A percentile compares a stretch with the other conserved stretches of the same genome.
These are phyloP conservation scores for Drosophila kanekoi DNA, from an alignment of 2,888 invertebrate genomes.

Conservation along the genomic window DNA sequence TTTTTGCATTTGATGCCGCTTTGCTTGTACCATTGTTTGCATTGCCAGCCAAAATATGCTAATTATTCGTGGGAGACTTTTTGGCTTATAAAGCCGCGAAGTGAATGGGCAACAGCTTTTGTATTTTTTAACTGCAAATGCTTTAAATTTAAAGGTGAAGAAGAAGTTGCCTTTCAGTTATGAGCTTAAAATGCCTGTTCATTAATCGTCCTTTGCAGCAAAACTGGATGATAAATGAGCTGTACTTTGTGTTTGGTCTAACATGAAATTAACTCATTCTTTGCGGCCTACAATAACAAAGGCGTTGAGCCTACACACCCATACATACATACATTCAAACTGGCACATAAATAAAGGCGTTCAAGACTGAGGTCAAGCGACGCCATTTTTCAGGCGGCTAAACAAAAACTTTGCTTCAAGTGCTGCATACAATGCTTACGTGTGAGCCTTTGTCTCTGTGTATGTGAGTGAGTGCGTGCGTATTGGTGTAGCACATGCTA, in stretches of 20 bases:
- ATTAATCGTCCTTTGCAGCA: slow-evolving; percentile 39
- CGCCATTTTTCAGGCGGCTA: slow-evolving; percentile 73
- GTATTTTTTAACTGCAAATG: slow-evolving; percentile 6
- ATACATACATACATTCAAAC: slow-evolving; percentile 3
- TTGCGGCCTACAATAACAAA: slow-evolving; percentile 66
- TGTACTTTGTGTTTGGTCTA: slow-evolving; percentile 54
- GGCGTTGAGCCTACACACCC: slow-evolving; percentile 18
- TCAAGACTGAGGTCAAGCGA: slow-evolving; percentile 71
- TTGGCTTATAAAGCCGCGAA: slow-evolving; percentile 51
- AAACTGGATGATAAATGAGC: slow-evolving; percentile 60
- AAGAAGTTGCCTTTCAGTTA: slow-evolving; percentile 33
- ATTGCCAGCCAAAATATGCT: slow-evolving; percentile 56
- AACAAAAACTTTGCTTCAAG: slow-evolving; percentile 66
- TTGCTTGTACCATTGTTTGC: slow-evolving; percentile 35
- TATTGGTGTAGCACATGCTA: slow-evolving; percentile 64
- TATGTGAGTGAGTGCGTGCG: slow-evolving; percentile 24
- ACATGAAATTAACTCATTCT: slow-evolving; percentile 76
- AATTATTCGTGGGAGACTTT: slow-evolving; percentile 51
- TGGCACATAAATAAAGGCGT: slow-evolving; percentile 32
- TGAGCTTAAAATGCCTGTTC: slow-evolving; percentile 27
- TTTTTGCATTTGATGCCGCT: slow-evolving; percentile 49
- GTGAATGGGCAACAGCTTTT: slow-evolving; percentile 30
- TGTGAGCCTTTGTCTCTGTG: slow-evolving; percentile 13
- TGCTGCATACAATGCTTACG: slow-evolving; percentile 28
- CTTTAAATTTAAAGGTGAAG: slow-evolving; percentile 31